phyloP scores from a whole-genome alignment of 2,888 invertebrate genomes.

The Drosophila borealis region DNA sequence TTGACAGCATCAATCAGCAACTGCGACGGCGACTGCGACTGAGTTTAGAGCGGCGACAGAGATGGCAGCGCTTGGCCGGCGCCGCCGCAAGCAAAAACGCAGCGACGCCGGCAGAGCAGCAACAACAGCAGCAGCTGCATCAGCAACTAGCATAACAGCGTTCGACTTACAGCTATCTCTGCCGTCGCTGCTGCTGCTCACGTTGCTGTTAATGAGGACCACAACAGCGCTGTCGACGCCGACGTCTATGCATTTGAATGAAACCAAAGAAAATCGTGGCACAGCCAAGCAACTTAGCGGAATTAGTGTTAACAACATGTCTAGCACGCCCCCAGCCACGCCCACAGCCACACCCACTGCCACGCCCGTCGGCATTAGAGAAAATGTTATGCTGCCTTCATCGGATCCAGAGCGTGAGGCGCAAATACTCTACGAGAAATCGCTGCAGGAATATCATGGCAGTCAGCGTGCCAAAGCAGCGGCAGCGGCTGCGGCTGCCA shows the following conservation, averaged over 20 bases:
- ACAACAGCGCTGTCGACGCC: conserved; percentile 42
- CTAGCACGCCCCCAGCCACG: conserved; percentile 43
- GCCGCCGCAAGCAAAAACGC: conserved; percentile 49
- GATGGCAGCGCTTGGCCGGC: conserved; percentile 68
- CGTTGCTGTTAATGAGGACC: conserved; percentile 28
- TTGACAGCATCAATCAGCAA: conserved; percentile 82
- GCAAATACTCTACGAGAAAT: conserved; percentile 83
- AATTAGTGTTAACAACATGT: conserved; percentile 52
- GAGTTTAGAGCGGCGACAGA: conserved; percentile 32
- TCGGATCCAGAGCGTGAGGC: conserved; percentile 84
- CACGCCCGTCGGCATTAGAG: conserved; percentile 73
- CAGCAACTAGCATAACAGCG: conserved; percentile 16
- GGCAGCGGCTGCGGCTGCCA: conserved; percentile 3
- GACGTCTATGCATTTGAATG: conserved; percentile 35
- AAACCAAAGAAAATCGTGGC: conserved; percentile 53
- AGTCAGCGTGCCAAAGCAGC: conserved; percentile 45
- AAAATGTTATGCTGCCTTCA: conserved; percentile 84
- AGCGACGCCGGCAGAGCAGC: conserved; percentile 62
- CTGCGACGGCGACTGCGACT: conserved; percentile 38
- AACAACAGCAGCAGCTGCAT: conserved; percentile 29
- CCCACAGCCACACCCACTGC: conserved; percentile 31
- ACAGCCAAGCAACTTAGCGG: conserved; percentile 48
- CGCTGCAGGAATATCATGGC: conserved; percentile 82
- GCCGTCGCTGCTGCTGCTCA: conserved; percentile 29
- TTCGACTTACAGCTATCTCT: conserved; percentile 34